Base-by-base conservation (phyloP, 2,888 invertebrate species). In the Amphipoea lucens region DNA sequence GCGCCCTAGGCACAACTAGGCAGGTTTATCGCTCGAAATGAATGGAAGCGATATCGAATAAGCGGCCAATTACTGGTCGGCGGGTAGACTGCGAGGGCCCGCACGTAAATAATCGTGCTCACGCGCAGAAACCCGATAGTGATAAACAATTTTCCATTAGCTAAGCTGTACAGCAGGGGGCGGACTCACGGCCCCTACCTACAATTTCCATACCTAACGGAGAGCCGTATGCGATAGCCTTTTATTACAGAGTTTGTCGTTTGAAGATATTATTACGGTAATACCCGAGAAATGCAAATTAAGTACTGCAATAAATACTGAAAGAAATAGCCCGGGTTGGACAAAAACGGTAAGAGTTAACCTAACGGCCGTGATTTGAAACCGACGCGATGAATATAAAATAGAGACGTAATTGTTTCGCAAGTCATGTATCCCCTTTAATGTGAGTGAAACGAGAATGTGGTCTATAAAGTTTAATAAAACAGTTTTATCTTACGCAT, bases 141-240 rank as follows among this genome's bases (percentile, higher is more conserved):
- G 94, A 96, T 95, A 95, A 96, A 95, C 94, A 94, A 95, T 95
- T 95, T 96, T 94, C 95, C 94, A 96, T 95, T 96, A 94, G 94
- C 90, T 81, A 88, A 90, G 89, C 90, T 84, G 86, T 83, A 88
- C 91, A 88, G 89, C 89, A 85, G 91, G 92, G 90, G 90, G 87
- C 80, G 87, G 81, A 79, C 89, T 86, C 82, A 83, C 80, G 83
- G 85, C 78, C 80, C 83, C 84, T 90, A 92, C 92, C 91, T 92
- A 91, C 93, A 93, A 95, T 95, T 92, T 94, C 93, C 94, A 94
- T 95, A 94, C 90, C 92, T 94, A 93, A 93, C 92, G 92, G 92
- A 87, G 87, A 92, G 86, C 92, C 88, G 91, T 92, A 93, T 92
- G 92, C 92, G 90, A 94, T 92, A 93, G 93, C 93, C 92, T 95